Evolutionary conservation across 2,113 vertebrate species (phyloP).

Genomic region (Notiomystis cincta): DNA sequence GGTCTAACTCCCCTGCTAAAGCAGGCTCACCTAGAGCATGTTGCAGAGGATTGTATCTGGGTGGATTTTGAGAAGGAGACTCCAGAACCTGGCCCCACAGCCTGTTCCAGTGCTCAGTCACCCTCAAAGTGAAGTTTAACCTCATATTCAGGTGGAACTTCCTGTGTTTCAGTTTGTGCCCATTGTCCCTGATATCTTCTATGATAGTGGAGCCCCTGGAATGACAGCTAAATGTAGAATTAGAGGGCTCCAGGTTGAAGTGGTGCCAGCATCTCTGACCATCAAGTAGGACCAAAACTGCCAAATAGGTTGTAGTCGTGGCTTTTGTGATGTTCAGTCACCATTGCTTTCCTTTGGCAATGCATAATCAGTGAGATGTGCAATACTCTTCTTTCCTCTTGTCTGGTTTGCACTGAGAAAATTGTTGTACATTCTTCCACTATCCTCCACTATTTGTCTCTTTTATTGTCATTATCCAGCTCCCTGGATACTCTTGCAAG

Average conservation of each 20-base stretch:
- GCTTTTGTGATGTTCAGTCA: background rate
- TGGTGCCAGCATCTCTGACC: background rate
- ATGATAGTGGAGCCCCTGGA: background rate
- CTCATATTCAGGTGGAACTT: background rate
- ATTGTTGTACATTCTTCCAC: background rate
- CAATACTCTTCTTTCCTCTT: background rate
- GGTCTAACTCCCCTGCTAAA: background rate
- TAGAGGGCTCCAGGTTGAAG: background rate
- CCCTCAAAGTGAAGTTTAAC: background rate
- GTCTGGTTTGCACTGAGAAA: background rate
- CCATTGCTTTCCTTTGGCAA: background rate
- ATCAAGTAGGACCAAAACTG: background rate
- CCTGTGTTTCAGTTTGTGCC: background rate
- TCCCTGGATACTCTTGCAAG: background rate
- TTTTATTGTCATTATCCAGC: background rate
- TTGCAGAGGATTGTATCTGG: background rate
- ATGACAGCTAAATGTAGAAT: background rate
- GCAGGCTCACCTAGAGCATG: too few relatives aligned
- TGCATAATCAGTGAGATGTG: background rate
- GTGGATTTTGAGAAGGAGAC: background rate
- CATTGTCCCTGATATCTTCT: background rate
- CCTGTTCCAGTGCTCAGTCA: fast-evolving
- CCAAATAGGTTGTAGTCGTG: background rate
- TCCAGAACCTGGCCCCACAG: background rate
- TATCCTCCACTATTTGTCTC: background rate